Percentiles rank a stretch among this genome's conserved stretches.
Evolutionary conservation across 2,797 vertebrate genomes (phyloP).

Genomic region (Sebastolobus alascanus): DNA sequence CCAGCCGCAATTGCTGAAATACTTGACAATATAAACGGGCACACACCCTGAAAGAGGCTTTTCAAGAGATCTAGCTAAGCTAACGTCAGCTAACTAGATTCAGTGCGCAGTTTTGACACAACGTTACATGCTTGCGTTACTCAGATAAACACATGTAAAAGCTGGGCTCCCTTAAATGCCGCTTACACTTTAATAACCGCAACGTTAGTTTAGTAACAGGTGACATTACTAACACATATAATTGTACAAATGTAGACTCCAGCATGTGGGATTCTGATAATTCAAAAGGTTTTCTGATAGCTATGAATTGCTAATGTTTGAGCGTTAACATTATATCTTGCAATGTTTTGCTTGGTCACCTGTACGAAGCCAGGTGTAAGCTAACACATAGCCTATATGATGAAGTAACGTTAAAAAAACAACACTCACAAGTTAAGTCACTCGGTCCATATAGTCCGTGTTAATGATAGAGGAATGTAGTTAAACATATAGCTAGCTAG

Average conservation of each 20-base stretch:
- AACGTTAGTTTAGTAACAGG: background rate
- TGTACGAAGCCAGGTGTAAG: background rate
- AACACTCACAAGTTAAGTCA: slow-evolving; percentile 19
- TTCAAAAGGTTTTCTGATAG: background rate
- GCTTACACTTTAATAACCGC: background rate
- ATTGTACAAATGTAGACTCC: background rate
- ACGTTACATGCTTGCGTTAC: background rate
- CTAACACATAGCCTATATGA: background rate
- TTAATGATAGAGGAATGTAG: background rate
- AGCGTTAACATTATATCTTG: background rate
- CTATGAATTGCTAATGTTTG: too few relatives aligned
- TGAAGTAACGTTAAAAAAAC: background rate
- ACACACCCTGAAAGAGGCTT: background rate
- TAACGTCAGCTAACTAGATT: background rate
- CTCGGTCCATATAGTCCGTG: background rate
- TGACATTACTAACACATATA: background rate
- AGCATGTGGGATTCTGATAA: background rate
- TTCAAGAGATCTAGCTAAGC: background rate
- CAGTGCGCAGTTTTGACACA: background rate
- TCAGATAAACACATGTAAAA: background rate
- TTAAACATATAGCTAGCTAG: too few relatives aligned
- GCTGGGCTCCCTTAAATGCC: background rate
- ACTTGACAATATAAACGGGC: background rate
- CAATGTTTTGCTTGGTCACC: background rate
- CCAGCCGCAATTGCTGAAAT: background rate